Conservation (phyloP, 2,797 vertebrate species). For the Pangasius mekongensis region DNA sequence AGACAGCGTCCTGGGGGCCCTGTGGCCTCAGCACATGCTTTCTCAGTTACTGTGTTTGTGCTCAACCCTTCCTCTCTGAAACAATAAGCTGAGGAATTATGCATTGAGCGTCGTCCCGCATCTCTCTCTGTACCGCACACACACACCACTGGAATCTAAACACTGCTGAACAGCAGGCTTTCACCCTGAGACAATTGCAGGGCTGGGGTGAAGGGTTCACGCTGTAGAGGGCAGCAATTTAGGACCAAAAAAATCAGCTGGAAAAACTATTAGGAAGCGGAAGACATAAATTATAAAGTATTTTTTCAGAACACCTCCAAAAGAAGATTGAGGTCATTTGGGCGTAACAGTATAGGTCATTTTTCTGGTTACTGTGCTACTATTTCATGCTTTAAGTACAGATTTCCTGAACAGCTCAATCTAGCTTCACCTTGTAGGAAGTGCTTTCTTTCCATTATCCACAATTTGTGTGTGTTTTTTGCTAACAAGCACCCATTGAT, state of each 20-base stretch:
- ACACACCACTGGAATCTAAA: slow-evolving; percentile 63
- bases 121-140: neutral
- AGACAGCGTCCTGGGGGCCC: slow-evolving; percentile 72
- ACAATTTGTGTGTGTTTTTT: slow-evolving; percentile 71
- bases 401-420: slow-evolving; percentile 81
- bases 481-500: neutral
- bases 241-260: slow-evolving; percentile 72
- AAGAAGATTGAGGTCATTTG: slow-evolving; percentile 85
- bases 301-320: slow-evolving; percentile 74
- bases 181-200: slow-evolving; percentile 76
- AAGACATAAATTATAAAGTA: slow-evolving; percentile 81
- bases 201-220: slow-evolving; percentile 75
- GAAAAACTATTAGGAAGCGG: slow-evolving; percentile 85
- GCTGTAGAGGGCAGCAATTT: slow-evolving; percentile 73
- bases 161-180: slow-evolving; percentile 70
- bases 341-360: slow-evolving; percentile 78
- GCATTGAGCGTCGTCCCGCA: slow-evolving; percentile 30
- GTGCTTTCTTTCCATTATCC: slow-evolving; percentile 75
- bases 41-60: slow-evolving; percentile 96
- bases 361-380: slow-evolving; percentile 78
- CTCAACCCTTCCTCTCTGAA: slow-evolving; percentile 90
- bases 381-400: slow-evolving; percentile 84
- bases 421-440: slow-evolving; percentile 78
- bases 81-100: slow-evolving; percentile 89
- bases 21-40: slow-evolving; percentile 86